Evolutionary conservation across 30 jellyfish, hydroid and myxozoan species (phyloP).

Genomic region (Chrysaora quinquecirrha): DNA sequence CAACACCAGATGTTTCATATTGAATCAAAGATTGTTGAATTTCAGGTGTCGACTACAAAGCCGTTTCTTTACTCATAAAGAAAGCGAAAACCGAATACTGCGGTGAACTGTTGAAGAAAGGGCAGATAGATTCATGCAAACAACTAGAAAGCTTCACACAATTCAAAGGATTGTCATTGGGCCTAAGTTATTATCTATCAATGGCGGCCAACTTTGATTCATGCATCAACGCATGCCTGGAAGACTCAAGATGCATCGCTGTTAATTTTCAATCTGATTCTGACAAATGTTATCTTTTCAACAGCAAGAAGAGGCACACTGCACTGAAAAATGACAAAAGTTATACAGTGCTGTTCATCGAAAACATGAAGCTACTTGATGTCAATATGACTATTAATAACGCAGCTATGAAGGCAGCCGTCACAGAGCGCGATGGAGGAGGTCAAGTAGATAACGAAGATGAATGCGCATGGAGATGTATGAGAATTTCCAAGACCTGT

Average conservation of each 20-base stretch:
- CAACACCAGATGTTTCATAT: too few species aligned
- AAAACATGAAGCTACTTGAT: background rate
- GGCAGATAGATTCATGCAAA: slow-evolving; percentile 49
- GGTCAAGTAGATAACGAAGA: background rate
- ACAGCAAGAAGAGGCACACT: background rate
- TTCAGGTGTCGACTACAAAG: background rate
- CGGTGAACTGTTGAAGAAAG: slow-evolving; percentile 23
- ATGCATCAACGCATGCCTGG: slow-evolving; percentile 11
- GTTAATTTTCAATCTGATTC: background rate
- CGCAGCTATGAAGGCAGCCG: background rate
- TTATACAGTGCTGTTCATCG: background rate
- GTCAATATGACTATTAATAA: background rate
- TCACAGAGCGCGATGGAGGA: background rate
- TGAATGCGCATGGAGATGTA: background rate
- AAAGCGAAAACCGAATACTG: slow-evolving; percentile 33
- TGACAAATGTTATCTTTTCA: background rate
- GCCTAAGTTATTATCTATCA: background rate
- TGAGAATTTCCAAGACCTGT: background rate
- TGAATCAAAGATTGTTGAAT: too few species aligned
- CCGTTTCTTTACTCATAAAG: background rate
- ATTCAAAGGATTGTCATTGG: slow-evolving; percentile 8
- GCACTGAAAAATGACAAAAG: background rate
- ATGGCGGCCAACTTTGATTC: background rate
- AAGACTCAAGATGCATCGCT: slow-evolving; percentile 5
- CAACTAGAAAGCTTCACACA: slow-evolving; percentile 16